phyloP scores from a whole-genome alignment of 2,888 invertebrate species.

The Alentia gelatinosa region DNA sequence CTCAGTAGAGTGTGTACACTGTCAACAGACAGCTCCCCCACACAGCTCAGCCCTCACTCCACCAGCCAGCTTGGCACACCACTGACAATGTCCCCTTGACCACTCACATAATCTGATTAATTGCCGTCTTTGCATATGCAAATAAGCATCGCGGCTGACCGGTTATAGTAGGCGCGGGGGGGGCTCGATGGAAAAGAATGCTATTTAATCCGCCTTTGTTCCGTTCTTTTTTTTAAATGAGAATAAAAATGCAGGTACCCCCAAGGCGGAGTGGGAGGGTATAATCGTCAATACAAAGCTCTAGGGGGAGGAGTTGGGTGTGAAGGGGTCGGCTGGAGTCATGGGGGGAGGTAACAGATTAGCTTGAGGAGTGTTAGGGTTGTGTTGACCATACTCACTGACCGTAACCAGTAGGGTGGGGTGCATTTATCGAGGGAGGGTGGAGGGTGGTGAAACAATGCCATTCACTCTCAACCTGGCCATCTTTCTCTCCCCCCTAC shows the following conservation, averaged over 20 bases:
- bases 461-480: not conserved
- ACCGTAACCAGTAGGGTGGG: not conserved
- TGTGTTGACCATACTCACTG: not conserved
- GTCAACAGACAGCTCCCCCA: no score
- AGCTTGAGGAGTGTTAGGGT: not conserved
- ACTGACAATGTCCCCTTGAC: constrained; percentile 32
- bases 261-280: not conserved
- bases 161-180: not conserved
- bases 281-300: not conserved
- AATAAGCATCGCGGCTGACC: not conserved
- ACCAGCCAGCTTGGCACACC: no score
- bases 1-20: no score
- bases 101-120: constrained; percentile 46
- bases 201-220: constrained; percentile 28
- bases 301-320: not conserved
- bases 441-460: constrained; percentile 26
- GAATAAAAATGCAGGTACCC: constrained; percentile 42
- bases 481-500: not conserved
- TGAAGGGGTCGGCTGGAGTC: not conserved
- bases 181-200: not conserved
- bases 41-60: no score
- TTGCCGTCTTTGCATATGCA: constrained; percentile 22
- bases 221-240: not conserved
- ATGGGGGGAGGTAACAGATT: not conserved
- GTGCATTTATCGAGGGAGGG: not conserved